These are phyloP conservation scores for Andrena minutula DNA, from an alignment of 2,888 invertebrate genomes.

Conservation along the genomic window DNA sequence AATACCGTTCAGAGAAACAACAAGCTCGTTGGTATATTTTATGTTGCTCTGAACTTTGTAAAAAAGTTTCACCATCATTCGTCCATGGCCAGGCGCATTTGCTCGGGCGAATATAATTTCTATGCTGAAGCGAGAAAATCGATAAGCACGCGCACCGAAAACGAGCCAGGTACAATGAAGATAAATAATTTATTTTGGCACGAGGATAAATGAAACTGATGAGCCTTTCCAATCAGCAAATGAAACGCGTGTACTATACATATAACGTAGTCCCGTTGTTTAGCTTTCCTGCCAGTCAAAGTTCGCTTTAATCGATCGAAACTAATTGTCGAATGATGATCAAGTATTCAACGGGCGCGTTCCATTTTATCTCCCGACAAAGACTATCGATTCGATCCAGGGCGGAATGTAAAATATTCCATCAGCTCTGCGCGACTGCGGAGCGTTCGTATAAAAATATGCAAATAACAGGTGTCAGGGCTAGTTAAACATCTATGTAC, in stretches of 20 bases:
- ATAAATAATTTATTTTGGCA: conserved; percentile 23
- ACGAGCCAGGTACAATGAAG: not conserved
- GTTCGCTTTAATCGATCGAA: not conserved
- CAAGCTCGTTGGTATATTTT: too few species aligned
- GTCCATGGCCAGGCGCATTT: conserved; percentile 6
- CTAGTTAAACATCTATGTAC: not conserved
- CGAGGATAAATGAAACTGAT: not conserved
- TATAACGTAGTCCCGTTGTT: not conserved
- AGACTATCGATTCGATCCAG: not conserved
- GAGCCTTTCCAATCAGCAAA: not conserved
- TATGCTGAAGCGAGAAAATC: conserved; percentile 17
- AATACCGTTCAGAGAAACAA: too few species aligned
- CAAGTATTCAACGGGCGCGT: not conserved
- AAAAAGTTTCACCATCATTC: not conserved
- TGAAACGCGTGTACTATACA: not conserved
- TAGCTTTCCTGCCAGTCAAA: not conserved
- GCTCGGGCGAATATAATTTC: conserved; percentile 37
- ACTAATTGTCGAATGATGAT: not conserved
- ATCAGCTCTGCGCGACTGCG: not conserved
- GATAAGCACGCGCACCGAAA: not conserved
- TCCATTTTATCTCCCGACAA: not conserved
- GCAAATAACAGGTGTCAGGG: conserved; percentile 8
- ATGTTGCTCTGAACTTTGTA: not conserved
- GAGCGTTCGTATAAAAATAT: not conserved
- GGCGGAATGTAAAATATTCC: not conserved